Conservation (phyloP, 2,113 vertebrate genomes). For the Campylorhamphus procurvoides region DNA sequence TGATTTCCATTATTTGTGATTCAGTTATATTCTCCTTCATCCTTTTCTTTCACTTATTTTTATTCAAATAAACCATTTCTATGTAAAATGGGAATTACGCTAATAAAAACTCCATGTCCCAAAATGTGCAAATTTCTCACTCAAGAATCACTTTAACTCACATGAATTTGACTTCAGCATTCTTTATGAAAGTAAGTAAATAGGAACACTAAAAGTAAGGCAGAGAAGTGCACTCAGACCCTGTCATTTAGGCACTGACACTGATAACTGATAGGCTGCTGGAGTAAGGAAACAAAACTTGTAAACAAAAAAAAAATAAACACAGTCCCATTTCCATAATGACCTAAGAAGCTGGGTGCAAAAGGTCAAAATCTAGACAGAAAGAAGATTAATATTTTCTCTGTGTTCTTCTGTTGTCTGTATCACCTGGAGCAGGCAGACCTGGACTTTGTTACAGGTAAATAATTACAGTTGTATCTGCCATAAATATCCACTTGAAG, state of each 20-base stretch:
- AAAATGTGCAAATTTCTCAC: neutral
- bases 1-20: neutral
- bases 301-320: conserved; percentile 31
- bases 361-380: conserved; percentile 79
- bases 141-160: neutral
- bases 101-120: neutral
- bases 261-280: neutral
- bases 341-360: conserved; percentile 57
- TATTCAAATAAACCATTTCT: neutral
- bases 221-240: neutral
- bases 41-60: neutral
- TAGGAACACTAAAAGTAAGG: neutral
- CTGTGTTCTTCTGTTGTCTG: conserved; percentile 74
- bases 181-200: neutral
- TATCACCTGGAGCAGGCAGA: conserved; percentile 83
- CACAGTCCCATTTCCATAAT: conserved; percentile 55
- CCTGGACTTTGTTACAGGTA: conserved; percentile 88
- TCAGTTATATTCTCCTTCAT: neutral
- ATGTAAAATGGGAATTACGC: neutral
- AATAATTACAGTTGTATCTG: conserved; percentile 87
- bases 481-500: conserved; percentile 84
- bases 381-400: conserved; percentile 80
- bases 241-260: neutral
- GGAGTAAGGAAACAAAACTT: neutral
- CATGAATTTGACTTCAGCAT: neutral